A percentile compares a stretch with the other conserved stretches of the same genome.
phyloP scores from a whole-genome alignment of 2,113 vertebrate species.

The Ailurus styani region DNA sequence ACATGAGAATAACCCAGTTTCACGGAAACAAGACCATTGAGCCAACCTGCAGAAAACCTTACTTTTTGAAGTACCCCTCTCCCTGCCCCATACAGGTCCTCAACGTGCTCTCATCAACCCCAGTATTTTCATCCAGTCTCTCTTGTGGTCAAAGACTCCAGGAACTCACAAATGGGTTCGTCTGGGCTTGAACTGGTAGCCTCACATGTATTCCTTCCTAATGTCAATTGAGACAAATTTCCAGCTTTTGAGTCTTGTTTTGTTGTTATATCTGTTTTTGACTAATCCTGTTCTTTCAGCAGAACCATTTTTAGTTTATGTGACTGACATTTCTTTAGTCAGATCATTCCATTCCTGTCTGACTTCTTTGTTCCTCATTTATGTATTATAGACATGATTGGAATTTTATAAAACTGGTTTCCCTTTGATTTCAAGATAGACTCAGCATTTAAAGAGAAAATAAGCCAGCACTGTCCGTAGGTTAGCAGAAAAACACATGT shows the following conservation, averaged over 20 bases:
- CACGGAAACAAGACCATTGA: background rate
- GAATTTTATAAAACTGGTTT: background rate
- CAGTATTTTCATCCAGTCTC: background rate
- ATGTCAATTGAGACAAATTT: background rate
- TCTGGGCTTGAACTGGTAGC: background rate
- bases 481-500: background rate
- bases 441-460: background rate
- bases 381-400: background rate
- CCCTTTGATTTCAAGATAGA: background rate
- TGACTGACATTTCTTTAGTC: background rate
- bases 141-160: background rate
- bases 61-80: background rate
- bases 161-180: background rate
- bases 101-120: background rate
- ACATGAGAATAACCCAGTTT: background rate
- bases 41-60: background rate
- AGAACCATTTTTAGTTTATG: conserved; percentile 8
- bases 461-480: background rate
- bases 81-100: background rate
- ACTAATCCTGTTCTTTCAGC: background rate
- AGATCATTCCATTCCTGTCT: background rate
- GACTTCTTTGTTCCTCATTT: background rate
- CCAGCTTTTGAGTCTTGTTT: background rate
- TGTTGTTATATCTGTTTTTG: background rate
- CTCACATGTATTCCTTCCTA: background rate